phyloP scores from a whole-genome alignment of 2,888 invertebrate species.

The Leucophora obtusa region DNA sequence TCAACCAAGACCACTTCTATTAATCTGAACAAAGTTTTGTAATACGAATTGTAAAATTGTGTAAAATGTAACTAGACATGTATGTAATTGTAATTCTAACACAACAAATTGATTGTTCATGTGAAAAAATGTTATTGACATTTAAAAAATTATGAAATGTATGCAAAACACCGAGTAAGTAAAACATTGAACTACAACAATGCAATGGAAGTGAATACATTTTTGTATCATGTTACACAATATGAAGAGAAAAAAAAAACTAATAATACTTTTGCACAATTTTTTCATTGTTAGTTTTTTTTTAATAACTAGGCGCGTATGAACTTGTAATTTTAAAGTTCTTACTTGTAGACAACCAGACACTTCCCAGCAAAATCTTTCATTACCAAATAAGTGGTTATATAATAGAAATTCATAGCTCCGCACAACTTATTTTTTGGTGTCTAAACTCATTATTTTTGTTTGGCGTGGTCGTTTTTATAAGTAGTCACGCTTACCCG shows the following conservation, averaged over 20 bases:
- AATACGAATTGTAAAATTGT: not conserved
- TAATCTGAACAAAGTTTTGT: not conserved
- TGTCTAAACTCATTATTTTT: no score
- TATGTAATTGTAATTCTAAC: conserved; percentile 12
- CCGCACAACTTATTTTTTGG: no score
- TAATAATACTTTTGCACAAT: not conserved
- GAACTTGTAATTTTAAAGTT: conserved; percentile 59
- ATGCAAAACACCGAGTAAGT: conserved; percentile 30
- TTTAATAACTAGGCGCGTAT: conserved; percentile 30
- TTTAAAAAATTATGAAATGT: conserved; percentile 42
- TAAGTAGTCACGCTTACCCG: no score
- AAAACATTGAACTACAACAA: conserved; percentile 42
- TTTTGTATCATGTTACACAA: conserved; percentile 1
- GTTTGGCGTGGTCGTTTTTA: no score
- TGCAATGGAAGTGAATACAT: not conserved
- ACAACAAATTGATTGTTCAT: conserved; percentile 26
- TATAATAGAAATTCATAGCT: no score
- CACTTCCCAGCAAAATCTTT: no score
- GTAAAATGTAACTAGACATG: not conserved
- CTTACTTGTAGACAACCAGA: conserved; percentile 23
- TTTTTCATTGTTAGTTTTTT: conserved; percentile 5
- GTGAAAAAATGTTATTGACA: conserved; percentile 50
- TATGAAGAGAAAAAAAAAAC: not conserved
- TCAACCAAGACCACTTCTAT: not conserved
- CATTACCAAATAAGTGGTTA: no score